Evolutionary conservation across 2,113 vertebrate species (phyloP).

Genomic region (Amblyornis subalaris): DNA sequence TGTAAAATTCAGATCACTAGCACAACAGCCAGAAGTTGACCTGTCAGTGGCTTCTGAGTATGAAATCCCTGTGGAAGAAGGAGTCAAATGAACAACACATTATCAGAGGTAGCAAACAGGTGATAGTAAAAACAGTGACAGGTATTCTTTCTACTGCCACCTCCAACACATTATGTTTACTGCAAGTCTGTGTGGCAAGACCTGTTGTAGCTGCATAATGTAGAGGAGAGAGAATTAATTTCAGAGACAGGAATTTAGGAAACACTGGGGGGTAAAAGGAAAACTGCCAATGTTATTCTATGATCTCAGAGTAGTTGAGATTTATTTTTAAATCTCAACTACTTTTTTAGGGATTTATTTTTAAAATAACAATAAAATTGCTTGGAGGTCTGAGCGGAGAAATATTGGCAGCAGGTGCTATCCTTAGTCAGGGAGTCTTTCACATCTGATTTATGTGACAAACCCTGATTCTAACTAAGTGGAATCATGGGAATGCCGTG

Average conservation of each 20-base stretch:
- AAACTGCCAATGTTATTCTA: not conserved
- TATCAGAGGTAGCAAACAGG: not conserved
- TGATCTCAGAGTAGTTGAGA: not conserved
- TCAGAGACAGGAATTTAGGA: not conserved
- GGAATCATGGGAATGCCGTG: not conserved
- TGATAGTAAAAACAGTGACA: not conserved
- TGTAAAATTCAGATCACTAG: not conserved
- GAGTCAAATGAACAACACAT: not conserved
- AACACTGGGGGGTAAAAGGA: not conserved
- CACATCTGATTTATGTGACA: not conserved
- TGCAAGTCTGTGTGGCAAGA: not conserved
- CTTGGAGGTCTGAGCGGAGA: not conserved
- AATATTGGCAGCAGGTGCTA: not conserved
- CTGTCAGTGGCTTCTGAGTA: not conserved
- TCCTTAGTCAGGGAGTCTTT: not conserved
- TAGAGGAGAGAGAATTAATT: not conserved
- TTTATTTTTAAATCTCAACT: conserved; percentile 13
- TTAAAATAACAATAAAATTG: not conserved
- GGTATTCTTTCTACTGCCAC: not conserved
- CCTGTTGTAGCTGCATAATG: not conserved
- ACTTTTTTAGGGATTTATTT: not conserved
- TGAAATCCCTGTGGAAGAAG: not conserved
- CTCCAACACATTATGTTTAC: not conserved
- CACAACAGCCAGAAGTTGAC: not conserved
- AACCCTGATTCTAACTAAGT: not conserved